Base-by-base conservation (phyloP, 1,140 invertebrate genomes). In the Phymastichus coffea region DNA sequence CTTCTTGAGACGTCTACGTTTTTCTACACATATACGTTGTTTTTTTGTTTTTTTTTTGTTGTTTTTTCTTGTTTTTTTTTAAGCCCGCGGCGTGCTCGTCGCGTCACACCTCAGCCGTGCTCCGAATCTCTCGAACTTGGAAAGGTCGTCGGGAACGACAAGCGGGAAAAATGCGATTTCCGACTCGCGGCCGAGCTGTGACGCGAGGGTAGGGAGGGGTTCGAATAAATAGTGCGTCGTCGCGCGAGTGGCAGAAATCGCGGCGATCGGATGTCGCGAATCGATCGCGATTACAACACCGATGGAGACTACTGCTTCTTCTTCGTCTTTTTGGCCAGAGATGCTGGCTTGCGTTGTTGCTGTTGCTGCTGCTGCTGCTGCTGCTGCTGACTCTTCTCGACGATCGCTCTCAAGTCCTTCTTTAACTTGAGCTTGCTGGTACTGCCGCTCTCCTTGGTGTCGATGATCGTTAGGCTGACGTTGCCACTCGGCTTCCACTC, bases 91-190 rank as follows among this genome's bases (percentile, higher is more conserved):
- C 14, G 20, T 4, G 26, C 47, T 19, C 47, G 19, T 22, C 12
- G 17, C 19, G 20, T 30, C 12, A 12, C 1, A 12, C 6, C 28
- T 12, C 6, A 1, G 28, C 28, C 28, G 6, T 30, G 6, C 12
- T 30, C 6, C 12, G 6, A 30, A 30, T 57, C 38, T 22, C 54
- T 57, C 43, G 30, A 47, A 43, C 48, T 47, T 57, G 43, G 47
- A 57, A 53, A 57, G 30, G 43, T 47, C 43, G 43, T 20, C 43
- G 43, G 22, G 28, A 26, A 47, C 33, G 33, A 28, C 44, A 30
- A 30, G 53, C n/a, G n/a, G n/a, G n/a, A n/a, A n/a, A n/a, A n/a
- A n/a, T n/a, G n/a, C n/a, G n/a, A n/a, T n/a, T n/a, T n/a, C n/a
- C n/a, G n/a, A n/a, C n/a, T n/a, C n/a, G n/a, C n/a, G n/a, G n/a